Evolutionary conservation across 2,113 vertebrate genomes (phyloP).

Genomic region (Aptenodytes forsteri): DNA sequence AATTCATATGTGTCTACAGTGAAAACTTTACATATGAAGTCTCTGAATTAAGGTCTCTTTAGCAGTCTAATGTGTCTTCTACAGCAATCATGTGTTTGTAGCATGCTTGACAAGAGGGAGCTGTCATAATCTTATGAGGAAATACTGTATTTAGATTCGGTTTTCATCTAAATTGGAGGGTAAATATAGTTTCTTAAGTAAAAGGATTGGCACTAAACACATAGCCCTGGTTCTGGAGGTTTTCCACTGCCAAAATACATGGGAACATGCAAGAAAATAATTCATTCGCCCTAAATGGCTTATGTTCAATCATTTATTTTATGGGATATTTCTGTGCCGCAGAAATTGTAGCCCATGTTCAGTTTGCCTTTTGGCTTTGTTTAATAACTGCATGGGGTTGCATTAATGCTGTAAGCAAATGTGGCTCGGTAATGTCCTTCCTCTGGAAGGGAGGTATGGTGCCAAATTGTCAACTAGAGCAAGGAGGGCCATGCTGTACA

Average conservation of each 20-base stretch:
- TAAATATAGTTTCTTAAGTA: not conserved
- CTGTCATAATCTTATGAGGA: not conserved
- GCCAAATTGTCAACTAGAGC: not conserved
- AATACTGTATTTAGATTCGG: not conserved
- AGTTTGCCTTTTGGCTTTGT: not conserved
- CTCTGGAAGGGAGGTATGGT: not conserved
- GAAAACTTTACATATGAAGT: not conserved
- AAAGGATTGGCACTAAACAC: not conserved
- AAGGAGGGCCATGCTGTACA: not conserved
- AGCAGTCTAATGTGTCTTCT: not conserved
- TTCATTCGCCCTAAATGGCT: not conserved
- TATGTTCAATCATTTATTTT: not conserved
- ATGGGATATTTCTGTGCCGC: not conserved
- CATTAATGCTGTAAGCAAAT: not conserved
- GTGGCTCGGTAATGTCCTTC: not conserved
- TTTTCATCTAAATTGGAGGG: not conserved
- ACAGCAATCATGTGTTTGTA: not conserved
- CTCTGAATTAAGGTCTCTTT: not conserved
- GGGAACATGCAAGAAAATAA: not conserved
- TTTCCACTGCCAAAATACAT: not conserved
- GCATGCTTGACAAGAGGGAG: not conserved
- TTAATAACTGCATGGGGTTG: accelerated
- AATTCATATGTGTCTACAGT: not conserved
- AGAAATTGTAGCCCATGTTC: not conserved
- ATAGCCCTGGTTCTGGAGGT: not conserved